Conservation (phyloP, 2,797 vertebrate species). For the Synaphobranchus kaupii region DNA sequence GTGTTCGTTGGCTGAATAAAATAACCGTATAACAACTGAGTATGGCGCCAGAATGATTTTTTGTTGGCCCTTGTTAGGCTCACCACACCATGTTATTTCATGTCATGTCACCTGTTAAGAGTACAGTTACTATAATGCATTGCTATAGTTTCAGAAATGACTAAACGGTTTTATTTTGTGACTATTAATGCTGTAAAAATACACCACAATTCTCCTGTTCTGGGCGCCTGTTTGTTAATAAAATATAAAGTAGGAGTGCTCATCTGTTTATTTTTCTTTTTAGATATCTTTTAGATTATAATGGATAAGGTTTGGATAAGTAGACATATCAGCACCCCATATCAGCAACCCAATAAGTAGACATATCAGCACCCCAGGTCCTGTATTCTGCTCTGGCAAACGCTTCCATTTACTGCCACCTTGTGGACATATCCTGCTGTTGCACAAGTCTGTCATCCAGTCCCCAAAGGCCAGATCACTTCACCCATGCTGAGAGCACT, state of each 20-base stretch:
- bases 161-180: neutral
- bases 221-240: neutral
- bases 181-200: neutral
- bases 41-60: no score
- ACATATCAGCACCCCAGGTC: neutral
- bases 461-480: neutral
- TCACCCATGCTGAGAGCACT: neutral
- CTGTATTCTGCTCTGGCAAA: neutral
- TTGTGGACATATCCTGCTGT: neutral
- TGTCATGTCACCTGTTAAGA: neutral
- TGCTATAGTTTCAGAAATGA: neutral
- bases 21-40: no score
- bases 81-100: neutral
- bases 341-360: neutral
- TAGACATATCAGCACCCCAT: neutral
- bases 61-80: neutral
- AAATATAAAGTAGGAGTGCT: neutral
- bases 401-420: neutral
- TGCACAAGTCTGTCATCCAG: neutral
- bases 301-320: neutral
- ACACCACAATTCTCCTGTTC: neutral
- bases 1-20: no score
- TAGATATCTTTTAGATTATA: neutral
- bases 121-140: neutral
- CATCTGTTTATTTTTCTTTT: neutral